Percentiles rank a stretch among this genome's conserved stretches.
Conservation (phyloP, 2,888 invertebrate genomes). For the Julus scanicus region DNA sequence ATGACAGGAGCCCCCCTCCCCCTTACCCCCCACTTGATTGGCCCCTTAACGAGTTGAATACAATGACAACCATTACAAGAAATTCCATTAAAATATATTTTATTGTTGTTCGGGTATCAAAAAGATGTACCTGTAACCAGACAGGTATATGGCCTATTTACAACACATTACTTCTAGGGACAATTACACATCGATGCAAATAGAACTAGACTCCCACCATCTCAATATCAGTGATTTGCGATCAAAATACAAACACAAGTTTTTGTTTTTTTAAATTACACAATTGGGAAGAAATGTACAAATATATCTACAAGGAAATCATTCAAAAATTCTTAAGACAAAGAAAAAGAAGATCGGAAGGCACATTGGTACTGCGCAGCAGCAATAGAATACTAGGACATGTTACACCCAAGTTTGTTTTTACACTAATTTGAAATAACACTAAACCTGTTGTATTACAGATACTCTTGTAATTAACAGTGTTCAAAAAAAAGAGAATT, state of each 20-base stretch:
- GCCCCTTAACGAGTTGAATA: neutral
- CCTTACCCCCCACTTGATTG: too few species aligned
- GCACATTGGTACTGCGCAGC: constrained; percentile 10
- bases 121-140: constrained; percentile 28
- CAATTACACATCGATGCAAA: neutral
- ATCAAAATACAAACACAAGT: neutral
- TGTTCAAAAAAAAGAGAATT: too few species aligned
- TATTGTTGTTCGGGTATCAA: neutral
- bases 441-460: neutral
- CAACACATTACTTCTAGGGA: neutral
- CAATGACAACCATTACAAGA: neutral
- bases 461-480: neutral
- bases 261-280: neutral
- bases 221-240: neutral
- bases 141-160: constrained; percentile 8
- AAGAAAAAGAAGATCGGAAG: neutral
- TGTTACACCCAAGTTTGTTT: too few species aligned
- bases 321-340: neutral
- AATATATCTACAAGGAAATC: neutral
- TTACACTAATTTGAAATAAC: neutral
- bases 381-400: neutral
- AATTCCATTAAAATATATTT: neutral
- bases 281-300: neutral
- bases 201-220: neutral
- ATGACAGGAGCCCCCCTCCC: too few species aligned